A percentile compares a stretch with the other conserved stretches of the same genome.
Evolutionary conservation across 2,113 vertebrate genomes (phyloP).

Genomic region (Oryzias woworae): DNA sequence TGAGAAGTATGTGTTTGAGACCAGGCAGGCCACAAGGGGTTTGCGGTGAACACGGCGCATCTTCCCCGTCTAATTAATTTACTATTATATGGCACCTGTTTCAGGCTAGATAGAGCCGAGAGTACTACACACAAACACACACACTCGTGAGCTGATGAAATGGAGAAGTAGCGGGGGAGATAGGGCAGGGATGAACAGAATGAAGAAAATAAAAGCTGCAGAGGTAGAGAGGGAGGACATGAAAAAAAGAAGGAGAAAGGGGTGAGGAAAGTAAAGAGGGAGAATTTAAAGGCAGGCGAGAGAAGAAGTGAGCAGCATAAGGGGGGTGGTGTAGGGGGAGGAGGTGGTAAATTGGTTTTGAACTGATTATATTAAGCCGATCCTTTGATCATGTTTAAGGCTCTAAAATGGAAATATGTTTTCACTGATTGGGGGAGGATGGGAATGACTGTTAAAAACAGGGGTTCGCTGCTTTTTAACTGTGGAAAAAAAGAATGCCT

Average conservation of each 20-base stretch:
- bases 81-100: slow-evolving; percentile 99
- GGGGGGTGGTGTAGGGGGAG: slow-evolving; percentile 37
- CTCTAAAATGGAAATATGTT: slow-evolving; percentile 98
- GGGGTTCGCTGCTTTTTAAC: slow-evolving; percentile 49
- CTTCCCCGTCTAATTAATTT: slow-evolving; percentile 99
- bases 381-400: slow-evolving; percentile 97
- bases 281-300: slow-evolving; percentile 49
- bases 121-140: slow-evolving; percentile 34
- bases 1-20: slow-evolving; percentile 59
- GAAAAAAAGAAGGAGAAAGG: slow-evolving; percentile 51
- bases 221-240: slow-evolving; percentile 31
- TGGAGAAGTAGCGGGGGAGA: slow-evolving; percentile 42
- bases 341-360: slow-evolving; percentile 94
- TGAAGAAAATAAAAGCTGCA: slow-evolving; percentile 34
- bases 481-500: slow-evolving; percentile 10
- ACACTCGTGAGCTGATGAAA: slow-evolving; percentile 42
- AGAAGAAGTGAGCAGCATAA: slow-evolving; percentile 7
- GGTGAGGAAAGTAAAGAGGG: slow-evolving; percentile 25
- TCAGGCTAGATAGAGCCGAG: slow-evolving; percentile 94
- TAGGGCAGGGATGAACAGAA: slow-evolving; percentile 51
- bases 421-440: slow-evolving; percentile 78
- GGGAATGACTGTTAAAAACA: slow-evolving; percentile 1
- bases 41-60: slow-evolving; percentile 94
- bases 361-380: slow-evolving; percentile 99
- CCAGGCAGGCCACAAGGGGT: slow-evolving; percentile 86